phyloP scores from a whole-genome alignment of 2,113 vertebrate genomes.

The Xenopus tropicalis region DNA sequence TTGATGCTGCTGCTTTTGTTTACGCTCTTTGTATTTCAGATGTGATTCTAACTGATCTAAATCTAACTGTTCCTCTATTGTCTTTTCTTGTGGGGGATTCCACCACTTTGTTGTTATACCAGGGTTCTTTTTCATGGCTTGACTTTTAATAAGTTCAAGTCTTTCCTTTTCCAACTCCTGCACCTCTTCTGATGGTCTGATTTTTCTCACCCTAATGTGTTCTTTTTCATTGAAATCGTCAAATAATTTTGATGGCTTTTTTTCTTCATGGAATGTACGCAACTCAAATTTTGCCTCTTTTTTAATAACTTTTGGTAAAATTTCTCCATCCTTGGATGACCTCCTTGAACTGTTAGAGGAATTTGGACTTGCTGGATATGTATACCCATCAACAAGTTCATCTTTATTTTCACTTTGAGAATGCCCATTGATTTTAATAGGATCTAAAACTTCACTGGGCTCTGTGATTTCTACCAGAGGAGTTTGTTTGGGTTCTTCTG shows the following conservation, averaged over 20 bases:
- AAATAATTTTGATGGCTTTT: constrained; percentile 88
- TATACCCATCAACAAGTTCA: constrained; percentile 47
- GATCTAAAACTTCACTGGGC: constrained; percentile 50
- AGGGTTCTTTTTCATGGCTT: constrained; percentile 94
- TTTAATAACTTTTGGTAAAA: constrained; percentile 64
- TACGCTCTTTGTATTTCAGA: constrained; percentile 89
- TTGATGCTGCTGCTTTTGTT: constrained; percentile 75
- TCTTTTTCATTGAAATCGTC: constrained; percentile 73
- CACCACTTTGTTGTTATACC: constrained; percentile 91
- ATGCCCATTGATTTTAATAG: constrained; percentile 65
- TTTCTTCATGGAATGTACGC: constrained; percentile 90
- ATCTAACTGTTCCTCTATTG: constrained; percentile 85
- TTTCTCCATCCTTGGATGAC: constrained; percentile 69
- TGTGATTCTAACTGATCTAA: constrained; percentile 88
- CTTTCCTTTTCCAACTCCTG: constrained; percentile 90
- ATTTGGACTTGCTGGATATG: constrained; percentile 60
- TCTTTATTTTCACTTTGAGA: constrained; percentile 53
- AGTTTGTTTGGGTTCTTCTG: constrained; percentile 53
- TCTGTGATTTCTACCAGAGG: constrained; percentile 56
- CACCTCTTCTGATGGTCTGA: constrained; percentile 85
- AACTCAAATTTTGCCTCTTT: constrained; percentile 89
- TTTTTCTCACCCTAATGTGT: constrained; percentile 77
- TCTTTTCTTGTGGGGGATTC: constrained; percentile 92
- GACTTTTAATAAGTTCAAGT: constrained; percentile 86
- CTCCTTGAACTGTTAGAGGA: constrained; percentile 65